Conservation (phyloP, 2,113 vertebrate species). For the Cavia aperea region DNA sequence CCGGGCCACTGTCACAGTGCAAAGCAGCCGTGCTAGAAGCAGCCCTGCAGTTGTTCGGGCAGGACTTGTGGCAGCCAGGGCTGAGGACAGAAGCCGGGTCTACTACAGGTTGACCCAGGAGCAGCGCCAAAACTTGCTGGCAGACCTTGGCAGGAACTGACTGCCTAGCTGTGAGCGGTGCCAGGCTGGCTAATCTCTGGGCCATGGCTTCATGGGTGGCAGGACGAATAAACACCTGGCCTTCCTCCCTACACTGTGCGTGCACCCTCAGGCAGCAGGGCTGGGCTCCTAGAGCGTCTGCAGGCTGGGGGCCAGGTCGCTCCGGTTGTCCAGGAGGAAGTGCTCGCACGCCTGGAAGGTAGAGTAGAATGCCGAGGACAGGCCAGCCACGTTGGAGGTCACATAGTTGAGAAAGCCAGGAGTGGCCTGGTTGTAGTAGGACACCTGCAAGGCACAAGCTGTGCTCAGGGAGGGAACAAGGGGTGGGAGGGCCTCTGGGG, state of each 20-base stretch:
- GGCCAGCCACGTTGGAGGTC: conserved; percentile 88
- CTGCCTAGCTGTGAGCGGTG: fast-evolving
- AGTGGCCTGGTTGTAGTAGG: conserved; percentile 94
- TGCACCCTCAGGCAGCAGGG: neutral
- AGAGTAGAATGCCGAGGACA: conserved; percentile 86
- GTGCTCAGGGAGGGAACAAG: neutral
- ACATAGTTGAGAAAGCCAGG: conserved; percentile 88
- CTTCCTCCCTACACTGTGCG: neutral
- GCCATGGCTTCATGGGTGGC: neutral
- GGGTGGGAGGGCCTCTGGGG: fast-evolving
- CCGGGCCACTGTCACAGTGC: conserved; percentile 71
- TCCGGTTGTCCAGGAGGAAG: conserved; percentile 89
- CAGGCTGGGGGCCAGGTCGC: conserved; percentile 69
- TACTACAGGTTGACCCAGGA: conserved; percentile 72
- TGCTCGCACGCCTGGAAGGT: conserved; percentile 84
- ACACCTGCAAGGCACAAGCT: conserved; percentile 77
- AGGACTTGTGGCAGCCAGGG: conserved; percentile 50
- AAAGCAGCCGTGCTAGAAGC: conserved; percentile 28
- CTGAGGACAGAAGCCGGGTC: conserved; percentile 53
- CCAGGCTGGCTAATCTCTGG: neutral
- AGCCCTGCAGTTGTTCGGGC: conserved; percentile 2
- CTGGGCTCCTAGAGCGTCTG: conserved; percentile 64
- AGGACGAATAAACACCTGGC: conserved; percentile 33
- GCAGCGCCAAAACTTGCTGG: conserved; percentile 33
- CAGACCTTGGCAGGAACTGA: neutral